Percentiles rank a stretch among this genome's conserved stretches.
Evolutionary conservation across 1,140 invertebrate genomes (phyloP).

Genomic region (Apolygus lucorum): DNA sequence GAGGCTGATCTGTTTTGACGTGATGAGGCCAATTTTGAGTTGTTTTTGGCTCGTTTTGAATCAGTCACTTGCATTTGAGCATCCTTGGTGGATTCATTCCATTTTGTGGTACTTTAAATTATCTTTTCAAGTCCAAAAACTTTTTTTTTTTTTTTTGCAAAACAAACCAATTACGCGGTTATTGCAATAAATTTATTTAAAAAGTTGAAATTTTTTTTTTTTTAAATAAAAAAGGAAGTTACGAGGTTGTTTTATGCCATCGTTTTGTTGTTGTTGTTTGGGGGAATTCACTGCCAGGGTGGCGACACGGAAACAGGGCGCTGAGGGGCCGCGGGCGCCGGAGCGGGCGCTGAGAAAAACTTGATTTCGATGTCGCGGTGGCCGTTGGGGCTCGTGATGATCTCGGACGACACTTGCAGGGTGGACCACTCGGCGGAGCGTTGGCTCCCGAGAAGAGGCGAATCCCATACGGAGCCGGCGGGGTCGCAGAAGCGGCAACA

Average conservation of each 20-base stretch:
- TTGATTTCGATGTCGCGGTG: slow-evolving; percentile 69
- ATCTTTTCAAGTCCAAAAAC: too few relatives aligned
- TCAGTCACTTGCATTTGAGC: too few relatives aligned
- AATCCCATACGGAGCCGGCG: slow-evolving; percentile 63
- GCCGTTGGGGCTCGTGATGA: slow-evolving; percentile 64
- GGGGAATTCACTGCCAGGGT: slow-evolving; percentile 20
- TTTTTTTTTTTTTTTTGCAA: too few relatives aligned
- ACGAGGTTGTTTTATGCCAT: neutral
- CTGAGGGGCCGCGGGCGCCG: slow-evolving; percentile 13
- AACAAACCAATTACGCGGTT: too few relatives aligned
- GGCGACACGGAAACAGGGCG: slow-evolving; percentile 17
- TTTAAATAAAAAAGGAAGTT: neutral
- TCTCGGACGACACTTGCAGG: slow-evolving; percentile 62
- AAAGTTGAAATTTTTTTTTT: neutral
- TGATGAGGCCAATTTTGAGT: too few relatives aligned
- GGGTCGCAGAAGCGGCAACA: slow-evolving; percentile 73
- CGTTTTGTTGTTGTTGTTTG: neutral
- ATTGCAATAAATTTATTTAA: too few relatives aligned
- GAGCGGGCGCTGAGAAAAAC: slow-evolving; percentile 48
- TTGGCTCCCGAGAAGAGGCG: slow-evolving; percentile 38
- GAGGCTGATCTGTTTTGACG: too few relatives aligned
- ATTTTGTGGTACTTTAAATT: too few relatives aligned
- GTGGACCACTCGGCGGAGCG: slow-evolving; percentile 36
- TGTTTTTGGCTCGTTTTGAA: too few relatives aligned
- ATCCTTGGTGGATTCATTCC: too few relatives aligned